Percentiles rank a stretch among this genome's conserved stretches.
Conservation (phyloP, 1,140 invertebrate genomes). For the Vanessa tameamea region DNA sequence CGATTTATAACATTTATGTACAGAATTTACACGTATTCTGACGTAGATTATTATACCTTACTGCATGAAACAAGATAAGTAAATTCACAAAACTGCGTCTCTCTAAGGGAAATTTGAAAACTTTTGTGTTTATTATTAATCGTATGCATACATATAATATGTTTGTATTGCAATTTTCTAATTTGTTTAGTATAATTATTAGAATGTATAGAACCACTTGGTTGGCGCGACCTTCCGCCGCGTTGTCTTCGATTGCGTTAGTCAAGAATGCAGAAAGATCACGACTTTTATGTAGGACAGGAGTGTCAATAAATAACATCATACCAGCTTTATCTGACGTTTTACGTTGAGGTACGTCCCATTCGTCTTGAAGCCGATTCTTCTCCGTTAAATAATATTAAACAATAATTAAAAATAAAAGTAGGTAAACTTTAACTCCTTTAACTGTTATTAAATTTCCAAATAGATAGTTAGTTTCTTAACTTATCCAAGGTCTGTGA, state of each 20-base stretch:
- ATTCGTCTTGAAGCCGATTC: no score
- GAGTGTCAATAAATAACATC: constrained; percentile 3
- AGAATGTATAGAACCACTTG: constrained; percentile 20
- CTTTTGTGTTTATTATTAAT: no score
- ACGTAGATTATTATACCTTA: no score
- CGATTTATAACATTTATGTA: no score
- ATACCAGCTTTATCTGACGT: background rate
- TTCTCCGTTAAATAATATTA: no score
- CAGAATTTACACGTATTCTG: no score
- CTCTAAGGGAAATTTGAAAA: no score
- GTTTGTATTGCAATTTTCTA: background rate
- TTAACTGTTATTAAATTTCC: background rate
- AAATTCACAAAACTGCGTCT: no score
- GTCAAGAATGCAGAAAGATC: constrained; percentile 58
- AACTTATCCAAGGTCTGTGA: background rate
- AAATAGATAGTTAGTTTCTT: constrained; percentile 1
- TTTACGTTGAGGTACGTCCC: background rate
- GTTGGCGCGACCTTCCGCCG: constrained; percentile 49
- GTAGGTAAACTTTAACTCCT: background rate
- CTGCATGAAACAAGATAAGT: no score
- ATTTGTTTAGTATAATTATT: background rate
- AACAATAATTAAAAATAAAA: no score
- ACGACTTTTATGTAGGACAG: constrained; percentile 57
- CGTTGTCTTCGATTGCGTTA: constrained; percentile 57
- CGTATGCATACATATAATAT: no score